phyloP scores from a whole-genome alignment of 2,113 vertebrate genomes.

The Pipra filicauda region DNA sequence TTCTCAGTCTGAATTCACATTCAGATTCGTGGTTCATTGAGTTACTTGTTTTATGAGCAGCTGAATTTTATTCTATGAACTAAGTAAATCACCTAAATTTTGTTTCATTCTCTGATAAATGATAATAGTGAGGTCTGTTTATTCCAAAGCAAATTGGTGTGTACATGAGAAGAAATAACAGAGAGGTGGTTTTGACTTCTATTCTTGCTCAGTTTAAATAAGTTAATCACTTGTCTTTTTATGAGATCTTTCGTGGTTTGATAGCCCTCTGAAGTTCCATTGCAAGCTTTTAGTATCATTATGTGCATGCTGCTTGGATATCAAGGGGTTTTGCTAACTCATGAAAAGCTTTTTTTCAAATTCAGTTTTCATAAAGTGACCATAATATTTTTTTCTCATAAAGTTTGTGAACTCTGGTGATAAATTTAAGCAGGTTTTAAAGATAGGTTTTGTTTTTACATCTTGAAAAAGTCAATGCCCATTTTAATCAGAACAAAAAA shows the following conservation, averaged over 20 bases:
- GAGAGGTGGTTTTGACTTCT: background rate
- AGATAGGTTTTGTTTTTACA: conserved; percentile 15
- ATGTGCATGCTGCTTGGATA: conserved; percentile 35
- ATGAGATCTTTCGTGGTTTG: conserved; percentile 61
- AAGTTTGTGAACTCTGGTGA: conserved; percentile 21
- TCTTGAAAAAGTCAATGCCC: background rate
- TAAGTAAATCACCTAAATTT: background rate
- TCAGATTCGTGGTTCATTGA: background rate
- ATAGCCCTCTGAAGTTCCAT: conserved; percentile 69
- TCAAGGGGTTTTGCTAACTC: conserved; percentile 47
- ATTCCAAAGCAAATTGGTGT: conserved; percentile 1
- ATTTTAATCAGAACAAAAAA: conserved; percentile 17
- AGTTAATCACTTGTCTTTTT: conserved; percentile 67
- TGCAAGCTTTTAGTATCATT: conserved; percentile 66
- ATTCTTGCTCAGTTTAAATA: conserved; percentile 16
- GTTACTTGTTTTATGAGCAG: background rate
- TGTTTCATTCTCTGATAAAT: conserved; percentile 22
- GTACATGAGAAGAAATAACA: conserved; percentile 19
- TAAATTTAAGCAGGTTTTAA: conserved; percentile 5
- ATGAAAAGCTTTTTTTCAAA: conserved; percentile 50
- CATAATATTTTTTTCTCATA: conserved; percentile 34
- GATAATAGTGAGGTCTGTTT: background rate
- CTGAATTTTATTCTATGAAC: background rate
- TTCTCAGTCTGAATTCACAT: conserved; percentile 11
- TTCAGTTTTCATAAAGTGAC: conserved; percentile 47